Percentiles rank a stretch among this genome's conserved stretches.
phyloP scores from a whole-genome alignment of 2,113 vertebrate genomes.

The Sapayoa aenigma region DNA sequence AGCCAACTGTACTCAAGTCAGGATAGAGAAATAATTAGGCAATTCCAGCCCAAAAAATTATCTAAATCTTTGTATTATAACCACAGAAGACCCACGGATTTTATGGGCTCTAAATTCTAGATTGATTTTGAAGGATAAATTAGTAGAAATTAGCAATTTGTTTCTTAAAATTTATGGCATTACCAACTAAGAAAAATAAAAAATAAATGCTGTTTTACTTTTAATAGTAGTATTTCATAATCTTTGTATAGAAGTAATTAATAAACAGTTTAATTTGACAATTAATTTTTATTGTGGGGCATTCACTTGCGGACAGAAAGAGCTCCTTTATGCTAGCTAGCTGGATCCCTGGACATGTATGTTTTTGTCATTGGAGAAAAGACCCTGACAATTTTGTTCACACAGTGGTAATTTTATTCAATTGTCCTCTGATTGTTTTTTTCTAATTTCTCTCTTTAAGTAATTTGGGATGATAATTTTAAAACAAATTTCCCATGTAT shows the following conservation, averaged over 20 bases:
- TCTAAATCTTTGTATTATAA: background rate
- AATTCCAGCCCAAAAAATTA: background rate
- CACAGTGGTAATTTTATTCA: slow-evolving; percentile 15
- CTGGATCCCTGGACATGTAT: background rate
- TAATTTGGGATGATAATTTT: background rate
- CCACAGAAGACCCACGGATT: background rate
- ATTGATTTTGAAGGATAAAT: background rate
- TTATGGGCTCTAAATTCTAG: background rate
- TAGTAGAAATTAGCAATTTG: background rate
- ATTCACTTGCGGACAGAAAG: background rate
- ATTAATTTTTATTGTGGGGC: background rate
- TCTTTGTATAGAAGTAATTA: background rate
- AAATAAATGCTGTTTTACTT: background rate
- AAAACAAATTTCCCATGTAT: background rate
- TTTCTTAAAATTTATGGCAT: background rate
- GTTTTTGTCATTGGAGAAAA: slow-evolving; percentile 12
- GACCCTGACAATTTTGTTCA: background rate
- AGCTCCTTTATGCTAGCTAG: background rate
- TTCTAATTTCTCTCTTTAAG: background rate
- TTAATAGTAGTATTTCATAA: background rate
- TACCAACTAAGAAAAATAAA: background rate
- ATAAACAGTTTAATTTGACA: background rate
- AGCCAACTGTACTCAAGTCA: background rate
- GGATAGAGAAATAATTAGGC: background rate
- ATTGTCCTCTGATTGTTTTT: background rate